These are phyloP conservation scores for Trinectes maculatus DNA, from an alignment of 2,113 vertebrate genomes.

Conservation along the genomic window DNA sequence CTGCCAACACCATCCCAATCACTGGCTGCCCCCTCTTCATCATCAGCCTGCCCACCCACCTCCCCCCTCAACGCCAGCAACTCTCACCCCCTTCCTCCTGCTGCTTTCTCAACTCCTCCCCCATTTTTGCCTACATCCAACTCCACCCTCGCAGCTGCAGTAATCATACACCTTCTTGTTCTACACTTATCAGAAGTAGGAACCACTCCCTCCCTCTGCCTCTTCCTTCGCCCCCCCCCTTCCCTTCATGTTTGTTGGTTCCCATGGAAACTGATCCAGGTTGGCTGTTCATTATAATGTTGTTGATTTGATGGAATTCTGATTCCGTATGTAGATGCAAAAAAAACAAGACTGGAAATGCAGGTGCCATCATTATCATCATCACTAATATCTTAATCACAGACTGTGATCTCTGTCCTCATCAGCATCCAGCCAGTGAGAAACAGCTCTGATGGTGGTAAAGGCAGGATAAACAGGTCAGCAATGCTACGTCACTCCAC, in stretches of 20 bases:
- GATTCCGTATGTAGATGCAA: slow-evolving; percentile 5
- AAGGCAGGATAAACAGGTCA: too few species aligned
- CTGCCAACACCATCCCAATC: slow-evolving; percentile 38
- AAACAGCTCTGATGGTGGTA: too few species aligned
- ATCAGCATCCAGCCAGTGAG: too few species aligned
- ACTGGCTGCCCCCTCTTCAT: slow-evolving; percentile 21
- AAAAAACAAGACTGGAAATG: not conserved
- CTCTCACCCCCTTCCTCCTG: not conserved
- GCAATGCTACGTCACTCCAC: too few species aligned
- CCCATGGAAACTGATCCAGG: slow-evolving; percentile 74
- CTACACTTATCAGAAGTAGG: slow-evolving; percentile 42
- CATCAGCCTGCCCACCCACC: slow-evolving; percentile 9
- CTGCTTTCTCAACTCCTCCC: slow-evolving; percentile 15
- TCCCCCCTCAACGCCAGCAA: not conserved
- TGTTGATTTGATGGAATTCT: slow-evolving; percentile 39
- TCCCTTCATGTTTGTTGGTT: slow-evolving; percentile 66
- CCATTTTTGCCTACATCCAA: not conserved
- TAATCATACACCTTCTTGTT: slow-evolving; percentile 14
- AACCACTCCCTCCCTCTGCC: slow-evolving; percentile 5
- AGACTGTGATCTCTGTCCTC: not conserved
- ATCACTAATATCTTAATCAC: not conserved
- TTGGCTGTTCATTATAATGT: slow-evolving; percentile 18
- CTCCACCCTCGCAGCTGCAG: slow-evolving; percentile 11
- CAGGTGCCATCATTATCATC: not conserved
- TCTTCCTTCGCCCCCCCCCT: not conserved